Base-by-base conservation (phyloP, 2,888 invertebrate genomes). In the Phaedon cochleariae region DNA sequence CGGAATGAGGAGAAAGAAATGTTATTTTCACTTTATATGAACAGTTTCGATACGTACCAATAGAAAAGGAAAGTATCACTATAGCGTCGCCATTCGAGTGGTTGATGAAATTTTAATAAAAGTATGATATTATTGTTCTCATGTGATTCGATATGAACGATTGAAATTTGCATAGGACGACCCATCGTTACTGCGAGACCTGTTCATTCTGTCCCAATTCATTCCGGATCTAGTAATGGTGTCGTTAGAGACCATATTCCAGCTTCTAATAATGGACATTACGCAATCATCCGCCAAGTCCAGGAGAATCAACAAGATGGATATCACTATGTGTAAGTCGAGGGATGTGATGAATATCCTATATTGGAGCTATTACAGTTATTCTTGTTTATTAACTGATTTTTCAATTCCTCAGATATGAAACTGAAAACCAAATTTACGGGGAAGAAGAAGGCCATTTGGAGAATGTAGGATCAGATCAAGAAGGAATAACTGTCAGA, bases 361-460 rank as follows among this genome's bases (percentile, higher is more conserved):
- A 26, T 5, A 26, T 26, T 26, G 4, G 26, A 7, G 7, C 26
- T 26, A 26, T n/a, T 26, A 26, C 7, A 26, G 26, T 26, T 26
- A 7, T 26, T 26, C 7, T 5, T 26, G 26, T 26, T 26, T 7
- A 26, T 34, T 34, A 10, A 34, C 7, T 29, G 29, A 29, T 29
- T 4, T 29, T 29, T 29, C 29, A 4, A 29, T 29, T 7, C 29
- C 7, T 29, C 29, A 90, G 90, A 64, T 85, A 84, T 72, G 87
- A 90, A 79, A 89, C 87, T 41, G 87, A 87, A 80, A 90, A 90
- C 76, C 89, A 89, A 12, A 90, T 90, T 73, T 81, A 85, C 7
- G 88, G 85, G 10, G 85, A 88, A 68, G 89, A 87, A 68, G 85
- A 87, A 72, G 90, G 90, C 10, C 81, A 83, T 31, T 85, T 87